Conservation (phyloP, 2,888 invertebrate species). For the Candidula unifasciata region DNA sequence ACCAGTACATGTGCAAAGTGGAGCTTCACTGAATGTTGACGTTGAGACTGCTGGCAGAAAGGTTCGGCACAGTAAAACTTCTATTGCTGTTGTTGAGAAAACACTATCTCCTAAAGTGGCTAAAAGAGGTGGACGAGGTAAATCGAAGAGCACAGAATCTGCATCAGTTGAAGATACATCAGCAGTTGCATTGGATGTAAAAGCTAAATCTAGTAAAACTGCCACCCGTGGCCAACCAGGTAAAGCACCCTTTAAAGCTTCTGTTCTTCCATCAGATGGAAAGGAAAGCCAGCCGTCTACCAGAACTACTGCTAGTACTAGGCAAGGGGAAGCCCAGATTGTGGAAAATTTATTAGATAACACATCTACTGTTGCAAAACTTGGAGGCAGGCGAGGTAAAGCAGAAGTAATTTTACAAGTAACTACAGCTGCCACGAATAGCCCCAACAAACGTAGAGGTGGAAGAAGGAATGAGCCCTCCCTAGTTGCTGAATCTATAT, state of each 20-base stretch:
- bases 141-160: background rate
- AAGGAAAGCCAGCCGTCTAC: background rate
- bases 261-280: no score
- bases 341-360: background rate
- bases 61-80: background rate
- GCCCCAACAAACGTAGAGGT: no score
- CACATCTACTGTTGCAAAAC: background rate
- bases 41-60: no score
- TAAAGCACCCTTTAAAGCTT: background rate
- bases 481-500: background rate
- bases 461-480: background rate
- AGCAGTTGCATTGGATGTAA: background rate
- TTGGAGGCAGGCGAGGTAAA: background rate
- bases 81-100: background rate
- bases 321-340: background rate
- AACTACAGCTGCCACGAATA: background rate
- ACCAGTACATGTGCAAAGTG: no score
- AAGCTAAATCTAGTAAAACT: conserved; percentile 9
- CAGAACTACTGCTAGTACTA: conserved; percentile 6
- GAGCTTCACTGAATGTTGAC: no score
- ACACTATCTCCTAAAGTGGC: background rate
- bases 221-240: background rate
- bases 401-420: no score
- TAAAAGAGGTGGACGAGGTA: background rate
- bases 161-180: background rate